Base-by-base conservation (phyloP, 1,140 invertebrate genomes). In the Copidosoma floridanum region DNA sequence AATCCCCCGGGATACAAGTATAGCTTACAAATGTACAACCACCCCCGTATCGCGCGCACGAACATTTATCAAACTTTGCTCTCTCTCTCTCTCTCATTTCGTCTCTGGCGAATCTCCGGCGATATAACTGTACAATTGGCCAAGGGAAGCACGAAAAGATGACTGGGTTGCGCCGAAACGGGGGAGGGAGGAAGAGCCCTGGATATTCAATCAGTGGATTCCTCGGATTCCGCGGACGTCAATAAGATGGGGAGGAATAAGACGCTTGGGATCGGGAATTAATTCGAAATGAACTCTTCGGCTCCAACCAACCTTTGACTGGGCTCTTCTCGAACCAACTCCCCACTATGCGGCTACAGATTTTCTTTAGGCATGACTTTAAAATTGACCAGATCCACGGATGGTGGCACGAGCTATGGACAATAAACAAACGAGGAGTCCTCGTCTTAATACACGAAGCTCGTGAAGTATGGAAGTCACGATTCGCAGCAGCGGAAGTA, bases 201-300 rank as follows among this genome's bases (percentile, higher is more conserved):
- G 18, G 52, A 65, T 66, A 76, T 80, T 78, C 77, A 78, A 80
- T 80, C 77, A 79, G 67, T 67, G 63, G 62, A 80, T 78, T 68
- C 77, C 74, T 62, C 47, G 64, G 64, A 80, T 80, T 78, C 78
- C 73, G 56, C 64, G 58, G 59, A 71, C 70, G 60, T 76, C 76
- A 69, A 75, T 76, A 72, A 71, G 69, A 57, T 60, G 47, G 66
- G 40, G 10, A 40, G 64, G 64, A 77, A 70, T 78, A 75, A 79
- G 76, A 76, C 66, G 75, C 75, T 71, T 57, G 57, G 66, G 52
- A 59, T 68, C 61, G 52, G 54, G 66, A 68, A 71, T 69, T 69
- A 73, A 73, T 76, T 68, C 63, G 51, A 32, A 65, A 62, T 70
- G 48, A 23, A n/a, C n/a, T n/a, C n/a, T n/a, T n/a, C n/a, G n/a